A percentile compares a stretch with the other conserved stretches of the same genome.
Conservation (phyloP, 2,888 invertebrate genomes). For the Ectobius pallidus region DNA sequence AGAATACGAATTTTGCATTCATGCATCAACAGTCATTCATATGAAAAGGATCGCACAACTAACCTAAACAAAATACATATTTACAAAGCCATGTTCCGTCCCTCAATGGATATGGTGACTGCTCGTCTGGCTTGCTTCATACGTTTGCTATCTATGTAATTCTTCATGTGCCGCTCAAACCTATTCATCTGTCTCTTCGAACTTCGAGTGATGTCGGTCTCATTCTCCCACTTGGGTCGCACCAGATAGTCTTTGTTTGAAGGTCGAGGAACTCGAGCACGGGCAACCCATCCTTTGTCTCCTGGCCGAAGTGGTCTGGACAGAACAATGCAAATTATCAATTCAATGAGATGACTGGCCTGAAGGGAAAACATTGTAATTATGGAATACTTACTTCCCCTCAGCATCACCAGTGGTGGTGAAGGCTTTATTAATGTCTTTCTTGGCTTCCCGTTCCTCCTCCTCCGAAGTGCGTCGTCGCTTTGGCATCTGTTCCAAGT, state of each 20-base stretch:
- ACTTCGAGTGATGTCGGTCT: conserved; percentile 82
- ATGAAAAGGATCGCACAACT: too few species aligned
- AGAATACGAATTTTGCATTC: too few species aligned
- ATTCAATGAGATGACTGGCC: too few species aligned
- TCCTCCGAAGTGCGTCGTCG: conserved; percentile 52
- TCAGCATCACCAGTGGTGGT: conserved; percentile 56
- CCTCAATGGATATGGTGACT: conserved; percentile 95
- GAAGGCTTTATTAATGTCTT: conserved; percentile 70
- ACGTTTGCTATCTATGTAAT: conserved; percentile 85
- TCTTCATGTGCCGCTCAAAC: conserved; percentile 91
- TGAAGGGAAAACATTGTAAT: too few species aligned
- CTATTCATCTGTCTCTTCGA: conserved; percentile 85
- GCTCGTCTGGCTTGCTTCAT: conserved; percentile 80
- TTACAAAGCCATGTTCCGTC: conserved; percentile 92
- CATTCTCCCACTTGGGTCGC: conserved; percentile 89
- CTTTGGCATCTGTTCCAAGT: conserved; percentile 82
- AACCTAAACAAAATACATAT: too few species aligned
- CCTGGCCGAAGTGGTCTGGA: conserved; percentile 81
- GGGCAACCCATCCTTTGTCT: conserved; percentile 92
- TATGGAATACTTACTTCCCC: conserved; percentile 62
- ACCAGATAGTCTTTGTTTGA: conserved; percentile 97
- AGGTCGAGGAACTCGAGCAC: conserved; percentile 93
- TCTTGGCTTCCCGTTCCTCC: conserved; percentile 59
- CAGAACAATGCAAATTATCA: too few species aligned
- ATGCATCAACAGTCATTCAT: too few species aligned